A percentile compares a stretch with the other conserved stretches of the same genome.
These are phyloP conservation scores for Tokudaia tokunoshimensis DNA, from an alignment of 2,797 vertebrate genomes.

Conservation along the genomic window DNA sequence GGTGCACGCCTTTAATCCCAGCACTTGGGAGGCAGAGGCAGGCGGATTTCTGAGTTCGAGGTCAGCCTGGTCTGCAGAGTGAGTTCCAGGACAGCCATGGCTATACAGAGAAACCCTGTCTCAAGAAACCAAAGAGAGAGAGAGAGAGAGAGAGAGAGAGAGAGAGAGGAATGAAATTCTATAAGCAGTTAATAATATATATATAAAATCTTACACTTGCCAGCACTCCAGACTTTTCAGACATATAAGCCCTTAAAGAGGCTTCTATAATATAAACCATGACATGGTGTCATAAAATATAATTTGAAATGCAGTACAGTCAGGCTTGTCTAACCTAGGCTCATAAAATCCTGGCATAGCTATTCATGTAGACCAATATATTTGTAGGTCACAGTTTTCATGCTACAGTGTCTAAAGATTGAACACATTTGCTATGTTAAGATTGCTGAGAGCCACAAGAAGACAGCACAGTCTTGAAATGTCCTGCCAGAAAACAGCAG, in stretches of 20 bases:
- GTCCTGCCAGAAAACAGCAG: accelerated
- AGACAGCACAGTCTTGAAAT: accelerated
- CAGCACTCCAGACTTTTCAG: not conserved
- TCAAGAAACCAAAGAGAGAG: too few species aligned
- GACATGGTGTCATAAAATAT: not conserved
- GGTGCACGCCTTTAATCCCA: too few species aligned
- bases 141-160: too few species aligned
- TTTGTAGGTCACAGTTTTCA: not conserved
- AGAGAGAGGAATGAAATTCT: not conserved
- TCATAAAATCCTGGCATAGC: not conserved
- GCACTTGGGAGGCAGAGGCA: too few species aligned
- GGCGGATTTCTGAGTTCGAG: too few species aligned
- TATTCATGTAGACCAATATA: not conserved
- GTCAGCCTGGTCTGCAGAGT: too few species aligned
- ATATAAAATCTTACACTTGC: not conserved
- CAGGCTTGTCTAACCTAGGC: not conserved
- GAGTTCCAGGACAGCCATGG: too few species aligned
- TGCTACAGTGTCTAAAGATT: not conserved
- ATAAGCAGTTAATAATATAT: not conserved
- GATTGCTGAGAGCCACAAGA: not conserved
- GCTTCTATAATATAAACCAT: not conserved
- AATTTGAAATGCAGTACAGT: not conserved
- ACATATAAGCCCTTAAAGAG: too few species aligned
- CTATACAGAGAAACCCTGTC: too few species aligned
- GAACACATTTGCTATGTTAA: not conserved